Evolutionary conservation across 2,888 invertebrate species (phyloP).

Genomic region (Drosophila paracracens): DNA sequence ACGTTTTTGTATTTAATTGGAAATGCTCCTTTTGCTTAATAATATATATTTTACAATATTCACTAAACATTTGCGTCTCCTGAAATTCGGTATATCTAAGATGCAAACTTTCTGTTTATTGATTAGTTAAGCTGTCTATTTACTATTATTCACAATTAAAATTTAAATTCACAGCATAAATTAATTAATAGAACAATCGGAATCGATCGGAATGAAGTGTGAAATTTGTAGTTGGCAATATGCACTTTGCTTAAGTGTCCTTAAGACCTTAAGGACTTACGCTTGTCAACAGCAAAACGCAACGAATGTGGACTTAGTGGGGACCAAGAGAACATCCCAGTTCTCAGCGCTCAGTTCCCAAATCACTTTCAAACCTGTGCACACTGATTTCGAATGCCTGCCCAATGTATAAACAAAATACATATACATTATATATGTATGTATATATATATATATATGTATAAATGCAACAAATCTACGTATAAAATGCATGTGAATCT

Average conservation of each 20-base stretch:
- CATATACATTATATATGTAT: constrained; percentile 6
- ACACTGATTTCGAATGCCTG: constrained; percentile 58
- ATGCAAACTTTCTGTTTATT: neutral
- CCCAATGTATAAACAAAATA: constrained; percentile 8
- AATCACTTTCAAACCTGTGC: constrained; percentile 73
- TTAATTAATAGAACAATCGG: neutral
- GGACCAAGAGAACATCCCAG: constrained; percentile 23
- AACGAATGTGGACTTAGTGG: constrained; percentile 44
- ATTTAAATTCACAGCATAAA: neutral
- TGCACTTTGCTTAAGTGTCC: constrained; percentile 61
- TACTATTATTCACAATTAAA: neutral
- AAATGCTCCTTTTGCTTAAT: neutral
- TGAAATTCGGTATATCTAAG: neutral
- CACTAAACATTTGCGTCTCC: neutral
- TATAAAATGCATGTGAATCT: constrained; percentile 76
- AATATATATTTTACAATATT: neutral
- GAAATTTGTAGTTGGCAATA: constrained; percentile 10
- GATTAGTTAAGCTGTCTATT: neutral
- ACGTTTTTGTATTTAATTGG: neutral
- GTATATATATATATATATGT: constrained; percentile 2
- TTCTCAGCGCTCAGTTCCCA: constrained; percentile 4
- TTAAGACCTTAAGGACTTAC: constrained; percentile 56
- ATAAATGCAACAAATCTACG: constrained; percentile 75
- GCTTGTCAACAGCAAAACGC: constrained; percentile 61
- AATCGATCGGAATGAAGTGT: constrained; percentile 7